Base-by-base conservation (phyloP, 2,888 invertebrate genomes). In the Epicampocera succincta region DNA sequence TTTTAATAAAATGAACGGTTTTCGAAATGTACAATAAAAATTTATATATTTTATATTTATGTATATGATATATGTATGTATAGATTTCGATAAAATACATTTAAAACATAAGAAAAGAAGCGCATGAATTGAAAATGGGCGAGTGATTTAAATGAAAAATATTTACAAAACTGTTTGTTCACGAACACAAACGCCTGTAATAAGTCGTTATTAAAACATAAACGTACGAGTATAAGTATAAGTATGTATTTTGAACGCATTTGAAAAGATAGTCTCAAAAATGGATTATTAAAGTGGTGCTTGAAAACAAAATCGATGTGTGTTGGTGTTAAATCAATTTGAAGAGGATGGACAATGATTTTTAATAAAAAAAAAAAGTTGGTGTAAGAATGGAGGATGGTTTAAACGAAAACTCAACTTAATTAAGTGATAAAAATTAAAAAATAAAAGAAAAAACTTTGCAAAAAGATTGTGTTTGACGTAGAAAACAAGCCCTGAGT, bases 231-330 rank as follows among this genome's bases (percentile, higher is more conserved):
- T 13, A 2, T 15, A 19, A 17, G 13, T 50, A 21, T 21, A 21
- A 12, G 13, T 21, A 50, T 50, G 3, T 17, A 54, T 17, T 54
- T 2, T 33, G n/a, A 78, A 84, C 83, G 86, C 85, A 88, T 88
- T 88, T 88, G 88, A 88, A 89, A 88, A 89, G 88, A 85, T 80
- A 88, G 89, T 88, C 87, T 89, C 89, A 77, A 73, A 78, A 63
- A 78, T 76, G 38, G 63, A 54, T 69, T 44, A 52, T 52, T 66
- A 69, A 25, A 71, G 82, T 78, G 71, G 82, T 78, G 71, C 69
- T 72, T 42, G 25, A 75, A 33, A 33, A 3, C 3, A 29, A 48
- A 15, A 58, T 50, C 13, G 50, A 21, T 48, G 46, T 33, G 29
- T 29, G n/a, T 15, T 58, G 48, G 52, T 61, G 61, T 21, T 60